Evolutionary conservation across 2,888 invertebrate genomes (phyloP).

Genomic region (Incurvaria masculella): DNA sequence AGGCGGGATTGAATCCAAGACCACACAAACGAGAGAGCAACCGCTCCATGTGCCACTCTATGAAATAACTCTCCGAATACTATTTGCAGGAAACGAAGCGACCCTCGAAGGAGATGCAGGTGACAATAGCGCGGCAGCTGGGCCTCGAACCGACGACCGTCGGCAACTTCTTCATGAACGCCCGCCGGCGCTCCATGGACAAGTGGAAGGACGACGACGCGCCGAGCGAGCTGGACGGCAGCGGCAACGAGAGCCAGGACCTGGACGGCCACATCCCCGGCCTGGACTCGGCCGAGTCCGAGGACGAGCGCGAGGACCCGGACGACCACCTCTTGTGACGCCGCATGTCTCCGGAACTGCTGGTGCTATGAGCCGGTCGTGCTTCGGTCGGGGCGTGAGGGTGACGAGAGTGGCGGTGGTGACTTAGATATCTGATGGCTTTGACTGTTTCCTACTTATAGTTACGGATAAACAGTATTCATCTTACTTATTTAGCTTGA

Average conservation of each 20-base stretch:
- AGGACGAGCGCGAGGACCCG: conserved; percentile 43
- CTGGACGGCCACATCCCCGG: conserved; percentile 34
- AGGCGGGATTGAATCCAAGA: too few relatives aligned
- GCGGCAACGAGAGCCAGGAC: conserved; percentile 36
- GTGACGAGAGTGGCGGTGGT: too few relatives aligned
- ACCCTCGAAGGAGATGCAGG: conserved; percentile 99
- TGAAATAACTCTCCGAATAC: neutral
- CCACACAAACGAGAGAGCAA: too few relatives aligned
- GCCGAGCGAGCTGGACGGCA: conserved; percentile 42
- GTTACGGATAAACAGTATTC: too few relatives aligned
- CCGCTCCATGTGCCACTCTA: neutral
- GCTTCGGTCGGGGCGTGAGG: too few relatives aligned
- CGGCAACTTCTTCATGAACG: conserved; percentile 99
- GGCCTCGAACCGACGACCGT: conserved; percentile 97
- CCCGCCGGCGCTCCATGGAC: conserved; percentile 95
- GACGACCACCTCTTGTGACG: conserved; percentile 57
- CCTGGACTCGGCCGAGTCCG: conserved; percentile 44
- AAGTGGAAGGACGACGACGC: conserved; percentile 97
- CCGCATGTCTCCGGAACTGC: conserved; percentile 38
- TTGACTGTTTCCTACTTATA: too few relatives aligned
- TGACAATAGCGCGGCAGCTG: conserved; percentile 95
- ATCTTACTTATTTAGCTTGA: too few relatives aligned
- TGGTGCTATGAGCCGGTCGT: conserved; percentile 40
- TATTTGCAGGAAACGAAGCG: conserved; percentile 96
- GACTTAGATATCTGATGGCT: too few relatives aligned